Evolutionary conservation across 2,888 invertebrate genomes (phyloP), one percentile per base, ranked within the genome.

Genomic region (Diplolepis rosae): DNA sequence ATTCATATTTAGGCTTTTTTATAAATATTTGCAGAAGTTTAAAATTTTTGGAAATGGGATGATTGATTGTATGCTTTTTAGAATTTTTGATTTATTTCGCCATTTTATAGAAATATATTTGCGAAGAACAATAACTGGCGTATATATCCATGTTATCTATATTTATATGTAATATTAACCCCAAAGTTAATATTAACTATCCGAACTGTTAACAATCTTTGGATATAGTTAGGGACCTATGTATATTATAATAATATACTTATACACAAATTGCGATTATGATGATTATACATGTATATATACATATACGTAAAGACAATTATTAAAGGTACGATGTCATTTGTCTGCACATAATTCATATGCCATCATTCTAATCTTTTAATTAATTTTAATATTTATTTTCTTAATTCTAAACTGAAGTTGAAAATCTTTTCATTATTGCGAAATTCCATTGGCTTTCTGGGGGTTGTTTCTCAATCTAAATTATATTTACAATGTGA

Each of bases 231-330:
- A 69, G 71, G 61, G 24, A 61, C 24, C 24, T 61, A 61, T 24
- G 6, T 11, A 61, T 61, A 39, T 13, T 61, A 24, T 39, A 13
- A 39, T 61, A 61, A 61, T 61, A 24, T 72, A 71, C 73, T 75
- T 15, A 15, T 15, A n/a, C 15, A 42, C n/a, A 15, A 15, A 42
- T 42, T 42, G 15, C 42, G 42, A 42, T 42, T 42, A 68, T 73
- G 68, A 69, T 72, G 73, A 72, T 74, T 65, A 65, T 73, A 70
- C 70, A 73, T 77, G 75, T 77, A 73, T 77, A 77, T 72, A 77
- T 71, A 72, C 65, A 65, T 39, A 70, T 69, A 61, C 28, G 61
- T 70, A 39, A 56, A 56, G 11, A 56, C 32, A 54, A 56, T 15
- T 35, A 56, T 61, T 61, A 61, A 61, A 54, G 30, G n/a, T 61